Conservation (phyloP, 2,113 vertebrate species). For the Plectropomus leopardus region DNA sequence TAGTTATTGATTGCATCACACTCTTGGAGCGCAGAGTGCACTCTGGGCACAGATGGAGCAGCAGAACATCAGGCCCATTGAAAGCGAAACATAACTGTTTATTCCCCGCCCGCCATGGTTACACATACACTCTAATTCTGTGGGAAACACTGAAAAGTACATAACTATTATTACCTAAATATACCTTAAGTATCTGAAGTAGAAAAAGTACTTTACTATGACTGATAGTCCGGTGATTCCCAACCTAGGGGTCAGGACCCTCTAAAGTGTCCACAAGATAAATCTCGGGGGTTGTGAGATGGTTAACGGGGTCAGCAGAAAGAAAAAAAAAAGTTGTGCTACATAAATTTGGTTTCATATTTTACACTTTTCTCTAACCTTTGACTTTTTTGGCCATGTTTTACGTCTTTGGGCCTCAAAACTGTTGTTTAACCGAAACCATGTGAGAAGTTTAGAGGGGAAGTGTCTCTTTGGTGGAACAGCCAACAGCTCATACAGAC, state of each 20-base stretch:
- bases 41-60: no score
- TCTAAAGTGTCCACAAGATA: neutral
- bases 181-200: neutral
- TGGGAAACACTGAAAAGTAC: no score
- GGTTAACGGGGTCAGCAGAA: neutral
- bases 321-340: neutral
- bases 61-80: no score
- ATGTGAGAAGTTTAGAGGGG: neutral
- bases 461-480: conserved; percentile 12
- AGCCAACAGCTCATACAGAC: neutral
- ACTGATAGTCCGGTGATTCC: neutral
- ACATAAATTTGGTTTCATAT: neutral
- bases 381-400: neutral
- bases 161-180: neutral
- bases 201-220: neutral
- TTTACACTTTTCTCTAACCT: neutral
- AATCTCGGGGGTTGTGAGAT: neutral
- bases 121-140: no score
- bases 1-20: no score
- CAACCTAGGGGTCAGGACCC: neutral
- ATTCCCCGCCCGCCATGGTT: no score
- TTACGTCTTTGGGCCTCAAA: neutral
- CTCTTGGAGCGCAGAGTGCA: no score
- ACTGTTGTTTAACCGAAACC: conserved; percentile 1
- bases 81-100: no score